Evolutionary conservation across 2,113 vertebrate genomes (phyloP), one percentile per base, ranked within the genome.

Genomic region (Neopipo cinnamomea): DNA sequence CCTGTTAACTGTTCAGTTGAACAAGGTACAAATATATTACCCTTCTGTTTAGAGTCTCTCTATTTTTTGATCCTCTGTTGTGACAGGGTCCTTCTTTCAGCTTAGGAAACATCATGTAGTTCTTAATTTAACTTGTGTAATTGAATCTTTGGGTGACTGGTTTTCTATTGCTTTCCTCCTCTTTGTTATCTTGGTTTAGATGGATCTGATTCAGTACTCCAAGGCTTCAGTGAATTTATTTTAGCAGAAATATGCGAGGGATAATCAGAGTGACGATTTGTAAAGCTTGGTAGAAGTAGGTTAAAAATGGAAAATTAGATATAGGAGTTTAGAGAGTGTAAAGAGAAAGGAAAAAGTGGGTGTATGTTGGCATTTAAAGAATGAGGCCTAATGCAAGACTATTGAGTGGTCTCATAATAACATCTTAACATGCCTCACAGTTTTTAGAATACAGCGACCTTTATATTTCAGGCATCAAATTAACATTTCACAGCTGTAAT

Each of bases 401-500:
- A 18, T 76, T 89, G 67, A 82, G 56, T 87, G 56, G 21, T 87
- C 68, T 89, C 31, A 61, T 91, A 89, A 84, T 91, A 95, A 81
- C 55, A 33, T 77, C 55, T 83, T 50, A 55, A 67, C 12, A 19
- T 46, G 75, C 90, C 61, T 77, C 30, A 74, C 68, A 52, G 21
- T 76, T 94, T 94, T 75, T 87, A 56, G 94, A 87, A 42, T 78
- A 15, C 20, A 84, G 73, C 1, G 1, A 91, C 77, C 84, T 95
- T 95, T 91, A 63, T 81, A 72, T 92, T 95, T 95, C 84, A 87
- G 86, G 86, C 84, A 92, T 30, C 65, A 82, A 61, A 89, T 96
- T 71, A 87, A 56, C 70, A 81, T 84, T 95, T 92, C 70, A 78
- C 91, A 95, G 96, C 89, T 96, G 91, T 96, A 94, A 87, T 89